Conservation (phyloP, 2,113 vertebrate genomes). For the Ammodytes dubius region DNA sequence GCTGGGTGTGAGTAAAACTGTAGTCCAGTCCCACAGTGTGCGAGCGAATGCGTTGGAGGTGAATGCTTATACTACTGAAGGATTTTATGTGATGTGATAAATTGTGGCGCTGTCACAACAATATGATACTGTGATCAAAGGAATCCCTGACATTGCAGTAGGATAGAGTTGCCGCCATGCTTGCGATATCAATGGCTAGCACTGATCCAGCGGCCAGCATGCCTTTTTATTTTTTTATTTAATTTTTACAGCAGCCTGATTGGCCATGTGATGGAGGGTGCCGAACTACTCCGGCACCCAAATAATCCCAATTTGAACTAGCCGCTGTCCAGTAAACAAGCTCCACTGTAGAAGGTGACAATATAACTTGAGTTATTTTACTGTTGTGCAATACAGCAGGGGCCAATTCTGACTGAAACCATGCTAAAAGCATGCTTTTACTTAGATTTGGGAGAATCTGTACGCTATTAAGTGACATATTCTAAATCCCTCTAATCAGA, state of each 20-base stretch:
- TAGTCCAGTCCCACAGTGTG: slow-evolving; percentile 59
- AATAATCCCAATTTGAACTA: slow-evolving; percentile 62
- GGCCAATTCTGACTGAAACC: slow-evolving; percentile 83
- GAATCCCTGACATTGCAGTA: slow-evolving; percentile 75
- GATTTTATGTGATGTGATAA: slow-evolving; percentile 80
- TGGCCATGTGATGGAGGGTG: slow-evolving; percentile 62
- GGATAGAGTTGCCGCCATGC: slow-evolving; percentile 64
- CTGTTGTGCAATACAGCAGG: slow-evolving; percentile 81
- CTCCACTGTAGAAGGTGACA: slow-evolving; percentile 69
- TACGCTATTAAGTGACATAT: slow-evolving; percentile 50
- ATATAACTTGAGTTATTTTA: slow-evolving; percentile 72
- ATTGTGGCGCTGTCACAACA: slow-evolving; percentile 76
- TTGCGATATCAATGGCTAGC: slow-evolving; percentile 68
- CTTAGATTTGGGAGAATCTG: slow-evolving; percentile 64
- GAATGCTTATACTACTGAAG: slow-evolving; percentile 73
- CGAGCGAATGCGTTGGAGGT: slow-evolving; percentile 50
- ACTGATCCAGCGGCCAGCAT: slow-evolving; percentile 47
- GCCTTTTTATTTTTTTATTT: neutral
- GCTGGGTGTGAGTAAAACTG: slow-evolving; percentile 54
- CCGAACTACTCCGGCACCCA: slow-evolving; percentile 47
- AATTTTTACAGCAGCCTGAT: slow-evolving; percentile 58
- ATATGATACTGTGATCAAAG: slow-evolving; percentile 83
- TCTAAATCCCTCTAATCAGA: slow-evolving; percentile 59
- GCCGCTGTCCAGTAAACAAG: slow-evolving; percentile 65
- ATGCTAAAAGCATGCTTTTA: slow-evolving; percentile 75